Base-by-base conservation (phyloP, 2,888 invertebrate genomes). In the Cyaniris semiargus region DNA sequence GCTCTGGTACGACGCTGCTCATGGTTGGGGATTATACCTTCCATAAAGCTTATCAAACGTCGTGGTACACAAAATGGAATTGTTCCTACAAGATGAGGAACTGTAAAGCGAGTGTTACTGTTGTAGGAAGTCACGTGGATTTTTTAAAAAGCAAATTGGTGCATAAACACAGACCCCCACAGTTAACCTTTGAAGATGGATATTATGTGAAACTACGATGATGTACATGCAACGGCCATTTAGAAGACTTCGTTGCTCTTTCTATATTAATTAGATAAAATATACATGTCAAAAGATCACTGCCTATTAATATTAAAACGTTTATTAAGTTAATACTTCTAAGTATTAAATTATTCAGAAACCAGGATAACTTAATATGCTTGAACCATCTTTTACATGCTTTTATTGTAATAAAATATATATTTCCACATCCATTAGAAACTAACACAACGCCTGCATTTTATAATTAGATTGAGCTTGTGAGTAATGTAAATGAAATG, bases 1-100 rank as follows among this genome's bases (percentile, higher is more conserved):
- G 38, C 13, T 78, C 78, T 34, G 81, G 81, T 3, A 81, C 78
- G 56, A 77, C 75, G 44, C 70, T 81, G 48, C 70, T 80, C 53
- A 81, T 81, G 81, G 44, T 80, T 31, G n/a, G 79, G 5, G 79
- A 80, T 1, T 81, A 78, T 58, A 81, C 81, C 0, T 81, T 79
- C 70, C 81, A 81, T 53, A 77, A 78, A 34, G 77, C 78, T 7
- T 79, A 78, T n/a, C 48, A 77, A n/a, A 78, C 60, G 48, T 77
- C 75, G 18, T 76, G 76, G 13, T 76, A 78, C 6, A 58, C 79
- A 18, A 79, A 79, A 58, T 81, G 80, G 80, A 58, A 77, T n/a
- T 81, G 81, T 76, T 82, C 81, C 2, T 75, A 78, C 44, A 79
- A 81, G 66, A 78, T 76, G 77, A 81, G 75, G 18, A 79, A 80